Conservation (phyloP, 2,113 vertebrate genomes). For the Pan troglodytes region NHGRI_mPanTro3-v2.1_pri NC_072415.2:74526001-74526500, state of each 20-base stretch:
- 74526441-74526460: not conserved
- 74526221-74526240: rapidly evolving
- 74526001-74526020: not conserved
- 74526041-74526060: not conserved
- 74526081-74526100: not conserved
- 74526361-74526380: not conserved
- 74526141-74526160: not conserved
- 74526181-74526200: not conserved
- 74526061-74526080: not conserved
- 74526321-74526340: not conserved
- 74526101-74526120: not conserved
- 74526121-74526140: not conserved
- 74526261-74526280: not conserved
- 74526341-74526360: not conserved
- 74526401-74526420: not conserved
- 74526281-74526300: not conserved
- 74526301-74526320: not conserved
- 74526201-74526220: not conserved
- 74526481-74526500: not conserved
- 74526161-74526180: not conserved
- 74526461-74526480: not conserved
- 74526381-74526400: not conserved
- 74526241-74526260: not conserved
- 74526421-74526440: not conserved
- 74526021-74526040: not conserved